These are phyloP conservation scores for Rallus limicola DNA, from an alignment of 2,113 vertebrate species.

Conservation along the genomic window DNA sequence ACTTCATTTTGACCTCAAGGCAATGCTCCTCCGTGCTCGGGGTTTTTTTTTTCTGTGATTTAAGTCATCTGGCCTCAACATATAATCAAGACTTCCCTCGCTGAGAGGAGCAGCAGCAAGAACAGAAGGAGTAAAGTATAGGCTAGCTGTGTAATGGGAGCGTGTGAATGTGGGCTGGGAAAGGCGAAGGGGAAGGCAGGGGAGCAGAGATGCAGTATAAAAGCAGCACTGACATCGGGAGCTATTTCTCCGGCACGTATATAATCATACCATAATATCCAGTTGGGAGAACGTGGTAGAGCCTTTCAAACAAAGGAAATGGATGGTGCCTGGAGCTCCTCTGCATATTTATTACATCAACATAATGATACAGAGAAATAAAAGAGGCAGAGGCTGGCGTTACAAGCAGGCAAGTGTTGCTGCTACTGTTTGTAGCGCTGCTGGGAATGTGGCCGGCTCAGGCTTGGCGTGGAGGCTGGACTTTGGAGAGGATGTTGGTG, in stretches of 20 bases:
- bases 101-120: background rate
- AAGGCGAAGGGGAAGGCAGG: background rate
- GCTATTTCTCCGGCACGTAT: conserved; percentile 21
- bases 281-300: conserved; percentile 13
- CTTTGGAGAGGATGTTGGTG: background rate
- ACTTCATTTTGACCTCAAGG: conserved; percentile 36
- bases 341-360: conserved; percentile 44
- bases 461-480: background rate
- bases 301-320: background rate
- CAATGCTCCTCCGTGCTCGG: background rate
- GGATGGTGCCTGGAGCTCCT: background rate
- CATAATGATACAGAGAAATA: conserved; percentile 51
- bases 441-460: background rate
- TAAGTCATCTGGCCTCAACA: background rate
- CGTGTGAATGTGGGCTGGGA: conserved; percentile 62
- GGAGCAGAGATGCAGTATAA: background rate
- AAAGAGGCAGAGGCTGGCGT: background rate
- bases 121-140: conserved; percentile 53
- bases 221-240: background rate
- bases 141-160: conserved; percentile 40
- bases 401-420: background rate
- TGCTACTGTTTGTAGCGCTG: background rate
- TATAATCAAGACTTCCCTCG: conserved; percentile 67
- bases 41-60: background rate
- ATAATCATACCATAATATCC: conserved; percentile 40